Percentiles rank a stretch among this genome's conserved stretches.
These are phyloP conservation scores for Cryptocephalus primarius DNA, from an alignment of 2,888 invertebrate genomes.

Conservation along the genomic window DNA sequence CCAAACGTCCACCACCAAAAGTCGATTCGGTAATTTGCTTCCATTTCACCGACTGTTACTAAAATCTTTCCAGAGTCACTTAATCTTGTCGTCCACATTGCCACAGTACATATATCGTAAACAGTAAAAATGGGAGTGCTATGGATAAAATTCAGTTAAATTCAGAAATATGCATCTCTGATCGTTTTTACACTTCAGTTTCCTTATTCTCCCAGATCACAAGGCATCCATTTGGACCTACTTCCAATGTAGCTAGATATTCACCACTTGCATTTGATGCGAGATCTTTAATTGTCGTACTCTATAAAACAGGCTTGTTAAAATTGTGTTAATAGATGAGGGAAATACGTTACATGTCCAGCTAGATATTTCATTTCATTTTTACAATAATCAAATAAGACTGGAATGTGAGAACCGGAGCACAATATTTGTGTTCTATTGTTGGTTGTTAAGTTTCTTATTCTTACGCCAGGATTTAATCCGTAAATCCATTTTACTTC, in stretches of 20 bases:
- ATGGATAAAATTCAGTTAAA: not conserved
- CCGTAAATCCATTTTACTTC: constrained; percentile 54
- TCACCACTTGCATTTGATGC: constrained; percentile 42
- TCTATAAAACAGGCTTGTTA: no score
- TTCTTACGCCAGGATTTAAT: constrained; percentile 45
- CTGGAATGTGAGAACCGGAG: constrained; percentile 50
- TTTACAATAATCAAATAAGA: constrained; percentile 52
- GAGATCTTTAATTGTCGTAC: constrained; percentile 35
- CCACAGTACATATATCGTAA: constrained; percentile 40
- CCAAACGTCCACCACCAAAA: constrained; percentile 56
- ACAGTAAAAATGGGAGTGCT: constrained; percentile 42
- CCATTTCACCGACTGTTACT: constrained; percentile 40
- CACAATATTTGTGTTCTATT: constrained; percentile 47
- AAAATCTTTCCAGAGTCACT: constrained; percentile 41
- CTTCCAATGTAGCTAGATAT: constrained; percentile 50
- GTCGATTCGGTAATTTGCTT: constrained; percentile 38
- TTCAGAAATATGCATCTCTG: no score
- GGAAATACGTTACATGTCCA: constrained; percentile 49
- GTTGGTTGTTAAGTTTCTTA: constrained; percentile 44
- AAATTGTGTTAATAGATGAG: no score
- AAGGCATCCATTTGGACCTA: constrained; percentile 42
- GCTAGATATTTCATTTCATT: constrained; percentile 51
- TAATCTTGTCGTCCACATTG: constrained; percentile 36
- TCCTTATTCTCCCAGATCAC: constrained; percentile 46
- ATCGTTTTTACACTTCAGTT: no score